Conservation (phyloP, 1,140 invertebrate species). For the Anoplophora glabripennis region DNA sequence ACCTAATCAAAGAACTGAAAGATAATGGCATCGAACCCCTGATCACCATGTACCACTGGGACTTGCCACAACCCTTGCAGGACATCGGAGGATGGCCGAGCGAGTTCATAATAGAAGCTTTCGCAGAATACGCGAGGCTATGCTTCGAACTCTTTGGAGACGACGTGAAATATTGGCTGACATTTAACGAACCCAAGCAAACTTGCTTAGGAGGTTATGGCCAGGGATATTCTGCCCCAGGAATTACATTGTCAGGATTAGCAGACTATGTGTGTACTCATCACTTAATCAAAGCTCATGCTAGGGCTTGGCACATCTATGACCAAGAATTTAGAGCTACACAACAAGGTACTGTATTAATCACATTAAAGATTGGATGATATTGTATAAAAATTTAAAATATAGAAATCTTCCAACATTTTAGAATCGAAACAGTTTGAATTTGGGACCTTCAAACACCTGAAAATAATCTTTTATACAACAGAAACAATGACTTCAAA, state of each 20-base stretch:
- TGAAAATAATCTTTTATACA: too few relatives aligned
- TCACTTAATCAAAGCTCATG: constrained; percentile 50
- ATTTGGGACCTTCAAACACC: too few relatives aligned
- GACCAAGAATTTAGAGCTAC: constrained; percentile 18
- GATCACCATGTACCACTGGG: constrained; percentile 12
- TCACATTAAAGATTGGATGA: constrained; percentile 55
- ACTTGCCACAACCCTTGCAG: constrained; percentile 9
- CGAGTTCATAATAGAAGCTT: neutral
- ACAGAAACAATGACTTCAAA: too few relatives aligned
- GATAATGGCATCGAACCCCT: constrained; percentile 12
- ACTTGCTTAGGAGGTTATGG: constrained; percentile 24
- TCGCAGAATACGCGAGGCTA: constrained; percentile 3
- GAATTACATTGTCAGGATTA: constrained; percentile 31
- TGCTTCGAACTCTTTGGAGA: constrained; percentile 28
- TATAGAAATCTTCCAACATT: too few relatives aligned
- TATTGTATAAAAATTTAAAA: neutral
- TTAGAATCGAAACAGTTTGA: too few relatives aligned
- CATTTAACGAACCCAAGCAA: constrained; percentile 46
- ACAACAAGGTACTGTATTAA: constrained; percentile 49
- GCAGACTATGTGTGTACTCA: constrained; percentile 50
- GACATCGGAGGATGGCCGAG: constrained; percentile 7
- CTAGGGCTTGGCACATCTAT: constrained; percentile 49
- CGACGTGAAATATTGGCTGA: constrained; percentile 31
- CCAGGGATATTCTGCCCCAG: constrained; percentile 16
- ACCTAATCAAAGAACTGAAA: constrained; percentile 7